Conservation (phyloP, 2,888 invertebrate species). For the Nomada fucata region DNA sequence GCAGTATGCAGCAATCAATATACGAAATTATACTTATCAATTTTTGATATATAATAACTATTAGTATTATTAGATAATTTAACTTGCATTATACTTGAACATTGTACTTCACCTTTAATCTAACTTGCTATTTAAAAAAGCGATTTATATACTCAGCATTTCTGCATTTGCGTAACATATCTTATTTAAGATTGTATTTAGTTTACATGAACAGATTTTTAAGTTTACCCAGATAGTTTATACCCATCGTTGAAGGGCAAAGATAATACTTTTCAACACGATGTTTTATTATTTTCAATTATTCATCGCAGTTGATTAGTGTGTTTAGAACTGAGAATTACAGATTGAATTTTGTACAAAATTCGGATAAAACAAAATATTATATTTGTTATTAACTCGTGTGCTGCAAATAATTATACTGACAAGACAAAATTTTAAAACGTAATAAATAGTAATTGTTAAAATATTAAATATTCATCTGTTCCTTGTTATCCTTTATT, state of each 20-base stretch:
- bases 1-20: no score
- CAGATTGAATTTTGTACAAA: no score
- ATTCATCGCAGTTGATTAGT: not conserved
- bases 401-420: no score
- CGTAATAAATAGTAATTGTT: no score
- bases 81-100: not conserved
- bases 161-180: slow-evolving; percentile 26
- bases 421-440: no score
- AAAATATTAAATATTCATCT: no score
- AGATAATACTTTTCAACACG: not conserved
- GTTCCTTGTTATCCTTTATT: no score
- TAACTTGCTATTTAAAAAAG: slow-evolving; percentile 30
- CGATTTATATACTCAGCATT: slow-evolving; percentile 7
- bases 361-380: no score
- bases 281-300: not conserved
- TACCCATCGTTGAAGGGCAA: not conserved
- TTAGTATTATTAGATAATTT: not conserved
- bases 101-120: slow-evolving; percentile 17
- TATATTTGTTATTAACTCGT: no score
- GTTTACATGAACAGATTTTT: slow-evolving; percentile 13
- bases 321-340: not conserved
- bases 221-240: not conserved
- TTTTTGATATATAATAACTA: not conserved
- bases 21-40: no score
- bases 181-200: slow-evolving; percentile 16